Percentiles rank a stretch among this genome's conserved stretches.
Evolutionary conservation across 1,140 invertebrate species (phyloP).

Genomic region (Solen grandis): DNA sequence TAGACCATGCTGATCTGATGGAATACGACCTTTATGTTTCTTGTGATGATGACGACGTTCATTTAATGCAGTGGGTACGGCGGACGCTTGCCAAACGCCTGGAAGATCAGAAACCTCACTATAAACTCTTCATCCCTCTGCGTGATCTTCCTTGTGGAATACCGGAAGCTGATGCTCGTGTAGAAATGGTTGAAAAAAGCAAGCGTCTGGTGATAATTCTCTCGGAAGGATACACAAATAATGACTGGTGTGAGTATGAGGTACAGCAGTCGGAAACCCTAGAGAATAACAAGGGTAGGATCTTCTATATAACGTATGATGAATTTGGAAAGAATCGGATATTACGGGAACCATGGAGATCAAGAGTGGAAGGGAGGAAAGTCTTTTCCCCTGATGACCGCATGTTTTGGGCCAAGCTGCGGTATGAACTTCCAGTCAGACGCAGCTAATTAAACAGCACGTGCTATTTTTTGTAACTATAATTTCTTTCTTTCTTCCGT

Average conservation of each 20-base stretch:
- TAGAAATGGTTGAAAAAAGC: conserved; percentile 54
- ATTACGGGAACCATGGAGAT: conserved; percentile 57
- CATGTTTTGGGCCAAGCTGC: conserved; percentile 63
- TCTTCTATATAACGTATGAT: conserved; percentile 62
- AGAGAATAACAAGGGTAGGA: conserved; percentile 56
- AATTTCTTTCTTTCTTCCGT: no score
- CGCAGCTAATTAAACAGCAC: no score
- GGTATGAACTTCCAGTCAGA: conserved; percentile 63
- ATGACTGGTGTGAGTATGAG: conserved; percentile 56
- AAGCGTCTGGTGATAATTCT: conserved; percentile 53
- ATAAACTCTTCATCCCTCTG: conserved; percentile 41
- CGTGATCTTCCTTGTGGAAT: conserved; percentile 46
- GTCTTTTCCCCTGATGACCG: conserved; percentile 56
- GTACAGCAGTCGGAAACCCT: conserved; percentile 55
- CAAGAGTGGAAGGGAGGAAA: conserved; percentile 51
- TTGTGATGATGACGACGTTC: conserved; percentile 54
- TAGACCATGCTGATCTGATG: conserved; percentile 39
- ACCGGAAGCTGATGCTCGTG: conserved; percentile 12
- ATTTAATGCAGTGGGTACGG: conserved; percentile 60
- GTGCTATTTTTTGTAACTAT: no score
- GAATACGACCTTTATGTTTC: conserved; percentile 56
- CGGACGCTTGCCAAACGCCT: conserved; percentile 55
- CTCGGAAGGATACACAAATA: conserved; percentile 44
- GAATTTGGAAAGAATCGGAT: conserved; percentile 15
- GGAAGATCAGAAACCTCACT: conserved; percentile 54